These are phyloP conservation scores for Apotomis betuletana DNA, from an alignment of 2,888 invertebrate genomes.

Conservation along the genomic window DNA sequence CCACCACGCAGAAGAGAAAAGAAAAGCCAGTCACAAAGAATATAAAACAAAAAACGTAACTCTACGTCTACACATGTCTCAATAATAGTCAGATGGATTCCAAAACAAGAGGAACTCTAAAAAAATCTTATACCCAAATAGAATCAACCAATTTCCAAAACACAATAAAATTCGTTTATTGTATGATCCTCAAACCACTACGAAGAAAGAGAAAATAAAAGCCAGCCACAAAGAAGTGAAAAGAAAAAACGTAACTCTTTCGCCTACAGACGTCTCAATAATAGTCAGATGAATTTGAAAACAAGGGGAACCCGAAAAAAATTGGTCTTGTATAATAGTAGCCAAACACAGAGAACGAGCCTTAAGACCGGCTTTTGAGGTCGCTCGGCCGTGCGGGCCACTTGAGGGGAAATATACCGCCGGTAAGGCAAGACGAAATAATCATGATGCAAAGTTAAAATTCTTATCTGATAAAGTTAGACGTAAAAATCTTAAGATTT, in stretches of 20 bases:
- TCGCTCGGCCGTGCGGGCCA: slow-evolving; percentile 57
- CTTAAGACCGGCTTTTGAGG: slow-evolving; percentile 52
- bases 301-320: neutral
- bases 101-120: too few relatives aligned
- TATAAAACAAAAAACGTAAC: too few relatives aligned
- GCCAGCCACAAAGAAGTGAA: too few relatives aligned
- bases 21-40: too few relatives aligned
- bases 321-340: neutral
- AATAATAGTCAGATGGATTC: too few relatives aligned
- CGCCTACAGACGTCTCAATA: neutral
- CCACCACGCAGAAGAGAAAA: too few relatives aligned
- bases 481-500: slow-evolving; percentile 7
- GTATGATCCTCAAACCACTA: too few relatives aligned
- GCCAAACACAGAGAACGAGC: neutral
- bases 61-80: too few relatives aligned
- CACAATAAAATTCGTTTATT: too few relatives aligned
- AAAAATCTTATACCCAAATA: too few relatives aligned
- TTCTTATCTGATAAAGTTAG: slow-evolving; percentile 18
- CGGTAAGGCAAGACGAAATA: slow-evolving; percentile 15
- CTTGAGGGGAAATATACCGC: slow-evolving; percentile 24
- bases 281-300: neutral
- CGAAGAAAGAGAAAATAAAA: too few relatives aligned
- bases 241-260: neutral
- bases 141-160: too few relatives aligned
- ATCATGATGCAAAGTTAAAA: slow-evolving; percentile 19